A percentile compares a stretch with the other conserved stretches of the same genome.
phyloP scores from a whole-genome alignment of 2,113 vertebrate genomes.

The Sinocyclocheilus maitianheensis region DNA sequence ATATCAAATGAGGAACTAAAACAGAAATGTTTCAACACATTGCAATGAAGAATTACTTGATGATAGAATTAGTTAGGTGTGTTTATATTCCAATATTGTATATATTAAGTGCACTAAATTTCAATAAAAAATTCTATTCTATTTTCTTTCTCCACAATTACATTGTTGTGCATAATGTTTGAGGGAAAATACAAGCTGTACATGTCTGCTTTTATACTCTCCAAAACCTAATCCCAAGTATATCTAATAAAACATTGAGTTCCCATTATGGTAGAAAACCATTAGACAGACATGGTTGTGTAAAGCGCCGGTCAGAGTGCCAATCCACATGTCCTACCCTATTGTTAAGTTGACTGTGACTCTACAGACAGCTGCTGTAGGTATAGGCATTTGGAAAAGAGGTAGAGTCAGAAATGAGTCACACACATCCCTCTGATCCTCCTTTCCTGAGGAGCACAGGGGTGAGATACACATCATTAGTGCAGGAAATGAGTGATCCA shows the following conservation, averaged over 20 bases:
- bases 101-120: background rate
- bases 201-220: background rate
- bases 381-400: slow-evolving; percentile 22
- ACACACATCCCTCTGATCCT: slow-evolving; percentile 44
- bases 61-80: no score
- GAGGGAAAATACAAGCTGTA: background rate
- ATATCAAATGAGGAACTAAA: no score
- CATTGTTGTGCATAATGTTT: background rate
- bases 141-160: background rate
- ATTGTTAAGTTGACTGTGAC: slow-evolving; percentile 39
- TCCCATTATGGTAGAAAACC: background rate
- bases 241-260: background rate
- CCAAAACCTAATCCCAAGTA: background rate
- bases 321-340: background rate
- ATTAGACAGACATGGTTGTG: background rate
- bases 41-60: no score
- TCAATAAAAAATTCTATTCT: background rate
- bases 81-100: no score
- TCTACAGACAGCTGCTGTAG: slow-evolving; percentile 39
- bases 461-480: slow-evolving; percentile 25
- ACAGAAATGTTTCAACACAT: no score
- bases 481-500: slow-evolving; percentile 38
- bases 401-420: slow-evolving; percentile 34
- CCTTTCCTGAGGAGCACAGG: slow-evolving; percentile 39
- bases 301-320: background rate